phyloP scores from a whole-genome alignment of 30 jellyfish, hydroid and myxozoan species.

The Aurelia sp. region DNA sequence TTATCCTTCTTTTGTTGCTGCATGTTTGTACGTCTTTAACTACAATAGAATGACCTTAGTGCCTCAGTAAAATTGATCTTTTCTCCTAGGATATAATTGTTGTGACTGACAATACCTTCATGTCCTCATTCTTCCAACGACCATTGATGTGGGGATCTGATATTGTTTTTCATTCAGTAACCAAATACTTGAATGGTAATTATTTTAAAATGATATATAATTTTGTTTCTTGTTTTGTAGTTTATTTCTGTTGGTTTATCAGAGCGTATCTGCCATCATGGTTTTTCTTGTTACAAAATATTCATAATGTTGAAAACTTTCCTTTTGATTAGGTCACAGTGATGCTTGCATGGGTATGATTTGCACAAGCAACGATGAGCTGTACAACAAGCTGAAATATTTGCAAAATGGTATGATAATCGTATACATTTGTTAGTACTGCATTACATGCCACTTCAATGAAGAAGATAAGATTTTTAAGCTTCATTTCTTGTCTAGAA shows the following conservation, averaged over 20 bases:
- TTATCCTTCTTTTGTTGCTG: too few relatives aligned
- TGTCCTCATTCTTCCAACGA: conserved; percentile 99
- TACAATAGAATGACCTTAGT: background rate
- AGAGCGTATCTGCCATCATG: too few relatives aligned
- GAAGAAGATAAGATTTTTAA: too few relatives aligned
- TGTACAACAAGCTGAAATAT: conserved; percentile 72
- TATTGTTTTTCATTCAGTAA: conserved; percentile 92
- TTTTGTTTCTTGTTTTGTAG: too few relatives aligned
- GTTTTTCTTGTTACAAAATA: too few relatives aligned
- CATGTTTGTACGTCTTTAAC: too few relatives aligned
- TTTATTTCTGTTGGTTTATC: too few relatives aligned
- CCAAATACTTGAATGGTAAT: conserved; percentile 97
- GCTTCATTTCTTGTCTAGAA: too few relatives aligned
- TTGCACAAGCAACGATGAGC: conserved; percentile 83
- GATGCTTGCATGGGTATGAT: conserved; percentile 97
- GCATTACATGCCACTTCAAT: background rate
- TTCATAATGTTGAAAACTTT: background rate
- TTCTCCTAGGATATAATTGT: conserved; percentile 77
- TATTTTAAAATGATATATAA: background rate
- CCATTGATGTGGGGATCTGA: conserved; percentile 98
- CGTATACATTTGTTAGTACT: background rate
- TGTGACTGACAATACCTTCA: conserved; percentile 96
- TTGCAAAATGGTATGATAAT: conserved; percentile 84
- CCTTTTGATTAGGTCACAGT: conserved; percentile 76
- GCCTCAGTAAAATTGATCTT: background rate